Evolutionary conservation across 1,140 invertebrate genomes (phyloP).

Genomic region (Drosophila lacteicornis): DNA sequence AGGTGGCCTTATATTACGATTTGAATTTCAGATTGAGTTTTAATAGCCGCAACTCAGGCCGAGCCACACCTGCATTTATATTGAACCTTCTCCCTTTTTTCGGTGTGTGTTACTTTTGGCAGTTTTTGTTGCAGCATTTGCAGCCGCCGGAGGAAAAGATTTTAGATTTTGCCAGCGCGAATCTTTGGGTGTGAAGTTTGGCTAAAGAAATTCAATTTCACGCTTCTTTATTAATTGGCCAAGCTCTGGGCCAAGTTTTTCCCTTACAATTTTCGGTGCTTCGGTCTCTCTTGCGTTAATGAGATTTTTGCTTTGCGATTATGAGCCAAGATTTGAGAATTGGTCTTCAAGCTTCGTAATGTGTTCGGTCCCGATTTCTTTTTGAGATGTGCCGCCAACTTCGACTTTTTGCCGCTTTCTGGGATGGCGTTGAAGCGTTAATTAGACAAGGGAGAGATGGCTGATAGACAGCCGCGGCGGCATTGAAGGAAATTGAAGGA

Average conservation of each 20-base stretch:
- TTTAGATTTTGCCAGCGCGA: conserved; percentile 28
- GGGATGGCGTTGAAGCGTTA: conserved; percentile 44
- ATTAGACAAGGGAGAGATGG: conserved; percentile 54
- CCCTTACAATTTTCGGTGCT: conserved; percentile 10
- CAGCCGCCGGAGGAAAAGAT: conserved; percentile 34
- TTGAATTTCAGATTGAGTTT: conserved; percentile 84
- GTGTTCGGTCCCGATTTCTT: conserved; percentile 16
- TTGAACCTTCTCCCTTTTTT: conserved; percentile 10
- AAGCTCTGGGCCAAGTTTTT: conserved; percentile 48
- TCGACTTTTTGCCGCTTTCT: background rate
- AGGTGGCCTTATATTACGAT: conserved; percentile 74
- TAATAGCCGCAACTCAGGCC: conserved; percentile 67
- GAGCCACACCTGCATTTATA: conserved; percentile 76
- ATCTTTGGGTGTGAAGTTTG: conserved; percentile 72
- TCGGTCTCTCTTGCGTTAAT: conserved; percentile 56
- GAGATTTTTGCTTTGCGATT: conserved; percentile 76
- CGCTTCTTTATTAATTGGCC: conserved; percentile 84
- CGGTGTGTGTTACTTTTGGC: conserved; percentile 63
- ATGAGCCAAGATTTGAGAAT: conserved; percentile 44
- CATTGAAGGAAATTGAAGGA: conserved; percentile 14
- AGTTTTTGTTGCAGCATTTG: conserved; percentile 43
- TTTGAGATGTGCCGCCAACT: conserved; percentile 37
- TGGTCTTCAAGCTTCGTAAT: conserved; percentile 3
- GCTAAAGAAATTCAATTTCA: conserved; percentile 79
- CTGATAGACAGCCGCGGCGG: conserved; percentile 34